Evolutionary conservation across 2,888 invertebrate species (phyloP), one percentile per base, ranked within the genome.

Genomic region (Protodeltote pygarga): DNA sequence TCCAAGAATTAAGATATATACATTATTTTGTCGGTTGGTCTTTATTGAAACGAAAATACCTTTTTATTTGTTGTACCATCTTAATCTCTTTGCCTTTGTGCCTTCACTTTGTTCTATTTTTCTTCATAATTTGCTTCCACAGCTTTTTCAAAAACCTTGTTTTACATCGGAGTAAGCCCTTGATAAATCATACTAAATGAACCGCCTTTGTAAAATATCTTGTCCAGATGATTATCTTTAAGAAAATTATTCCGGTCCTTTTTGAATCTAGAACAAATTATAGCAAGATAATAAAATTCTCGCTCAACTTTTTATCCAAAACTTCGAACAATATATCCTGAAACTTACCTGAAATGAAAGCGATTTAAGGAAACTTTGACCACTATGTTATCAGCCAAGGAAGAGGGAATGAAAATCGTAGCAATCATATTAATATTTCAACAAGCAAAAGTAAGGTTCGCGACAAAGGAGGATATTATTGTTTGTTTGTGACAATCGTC

Each of bases 401-500:
- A 57, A 47, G 31, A 31, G 28, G 40, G 38, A 24, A 17, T 15
- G 14, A 24, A 52, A 60, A 42, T 54, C 29, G 32, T 39, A 55
- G 34, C 47, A 60, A 63, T 65, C 48, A 46, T 60, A 62, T 65
- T 68, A 59, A 68, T 63, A 58, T 52, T 65, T 60, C 45, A 53
- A 34, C 47, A 45, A 53, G 38, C 29, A 34, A 51, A 59, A 52
- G 51, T 42, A 47, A 45, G 47, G 27, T 53, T 65, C 58, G 44
- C 48, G 35, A 58, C 49, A 58, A 63, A 55, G 28, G 41, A 32
- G 34, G 15, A 50, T 20, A 32, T n/a, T n/a, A n/a, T 39, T 68
- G 52, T 63, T 68, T 68, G 45, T 65, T 58, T 41, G 51, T 39
- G 25, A 31, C 33, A 46, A 40, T 40, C 29, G 29, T 16, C 10